Evolutionary conservation across 1,140 invertebrate species (phyloP).

Genomic region (Asbolus verrucosus): DNA sequence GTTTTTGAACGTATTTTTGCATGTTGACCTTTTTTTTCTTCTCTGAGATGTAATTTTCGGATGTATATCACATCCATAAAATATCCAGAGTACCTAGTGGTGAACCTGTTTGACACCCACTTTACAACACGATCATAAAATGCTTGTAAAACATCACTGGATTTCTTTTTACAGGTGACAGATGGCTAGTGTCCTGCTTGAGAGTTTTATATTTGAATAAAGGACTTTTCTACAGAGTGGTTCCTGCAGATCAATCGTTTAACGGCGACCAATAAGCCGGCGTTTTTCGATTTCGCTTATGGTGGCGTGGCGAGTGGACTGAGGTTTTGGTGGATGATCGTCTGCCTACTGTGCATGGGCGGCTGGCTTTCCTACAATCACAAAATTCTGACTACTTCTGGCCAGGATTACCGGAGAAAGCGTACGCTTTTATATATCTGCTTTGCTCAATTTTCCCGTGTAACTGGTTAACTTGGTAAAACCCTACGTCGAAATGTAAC

Average conservation of each 20-base stretch:
- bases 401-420: slow-evolving; percentile 96
- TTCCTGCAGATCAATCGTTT: slow-evolving; percentile 94
- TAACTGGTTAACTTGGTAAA: slow-evolving; percentile 21
- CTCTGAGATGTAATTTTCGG: too few species aligned
- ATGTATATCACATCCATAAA: too few species aligned
- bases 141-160: neutral
- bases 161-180: slow-evolving; percentile 79
- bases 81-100: too few species aligned
- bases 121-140: neutral
- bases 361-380: slow-evolving; percentile 93
- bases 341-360: slow-evolving; percentile 91
- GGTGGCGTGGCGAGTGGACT: slow-evolving; percentile 97
- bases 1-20: too few species aligned
- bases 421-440: slow-evolving; percentile 77
- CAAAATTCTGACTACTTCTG: slow-evolving; percentile 91
- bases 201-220: slow-evolving; percentile 87
- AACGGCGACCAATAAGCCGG: slow-evolving; percentile 77
- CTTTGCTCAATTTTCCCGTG: slow-evolving; percentile 16
- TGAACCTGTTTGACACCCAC: slow-evolving; percentile 19
- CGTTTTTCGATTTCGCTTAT: slow-evolving; percentile 92
- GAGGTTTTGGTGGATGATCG: slow-evolving; percentile 97
- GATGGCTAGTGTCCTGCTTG: slow-evolving; percentile 91
- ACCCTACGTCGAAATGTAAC: slow-evolving; percentile 9
- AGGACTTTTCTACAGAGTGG: slow-evolving; percentile 94
- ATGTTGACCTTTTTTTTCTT: too few species aligned